Evolutionary conservation across 2,888 invertebrate species (phyloP).

Genomic region (Cybosia mesomella): DNA sequence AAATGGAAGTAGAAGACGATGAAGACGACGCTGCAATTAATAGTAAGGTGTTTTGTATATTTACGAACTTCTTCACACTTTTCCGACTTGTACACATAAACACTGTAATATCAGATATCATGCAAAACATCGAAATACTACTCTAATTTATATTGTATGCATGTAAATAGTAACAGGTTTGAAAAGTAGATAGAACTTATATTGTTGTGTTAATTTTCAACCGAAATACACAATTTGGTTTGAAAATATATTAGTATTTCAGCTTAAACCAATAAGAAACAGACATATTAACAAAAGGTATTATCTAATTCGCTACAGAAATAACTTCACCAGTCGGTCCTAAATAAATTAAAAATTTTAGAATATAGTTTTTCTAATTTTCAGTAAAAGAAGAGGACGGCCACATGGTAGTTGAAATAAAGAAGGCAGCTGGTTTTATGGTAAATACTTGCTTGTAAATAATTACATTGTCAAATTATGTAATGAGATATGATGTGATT

Average conservation of each 20-base stretch:
- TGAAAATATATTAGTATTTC: no score
- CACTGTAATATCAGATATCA: background rate
- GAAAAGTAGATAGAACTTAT: background rate
- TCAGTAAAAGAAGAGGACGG: constrained; percentile 78
- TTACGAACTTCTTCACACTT: background rate
- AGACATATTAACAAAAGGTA: no score
- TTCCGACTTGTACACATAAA: no score
- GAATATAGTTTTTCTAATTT: constrained; percentile 50
- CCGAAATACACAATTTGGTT: no score
- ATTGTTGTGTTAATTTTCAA: background rate
- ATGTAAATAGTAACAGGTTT: no score
- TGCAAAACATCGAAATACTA: background rate
- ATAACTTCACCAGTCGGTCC: no score
- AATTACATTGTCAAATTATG: constrained; percentile 2
- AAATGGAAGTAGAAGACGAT: constrained; percentile 74
- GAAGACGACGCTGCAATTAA: constrained; percentile 79
- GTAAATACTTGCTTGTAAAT: constrained; percentile 55
- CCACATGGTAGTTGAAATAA: constrained; percentile 81
- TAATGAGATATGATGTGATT: background rate
- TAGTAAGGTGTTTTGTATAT: constrained; percentile 57
- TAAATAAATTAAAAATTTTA: no score
- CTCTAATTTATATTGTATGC: background rate
- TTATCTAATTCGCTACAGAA: no score
- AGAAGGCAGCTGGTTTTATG: constrained; percentile 74
- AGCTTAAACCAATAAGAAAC: no score